Base-by-base conservation (phyloP, 2,797 vertebrate species). In the Rhinella marina region DNA sequence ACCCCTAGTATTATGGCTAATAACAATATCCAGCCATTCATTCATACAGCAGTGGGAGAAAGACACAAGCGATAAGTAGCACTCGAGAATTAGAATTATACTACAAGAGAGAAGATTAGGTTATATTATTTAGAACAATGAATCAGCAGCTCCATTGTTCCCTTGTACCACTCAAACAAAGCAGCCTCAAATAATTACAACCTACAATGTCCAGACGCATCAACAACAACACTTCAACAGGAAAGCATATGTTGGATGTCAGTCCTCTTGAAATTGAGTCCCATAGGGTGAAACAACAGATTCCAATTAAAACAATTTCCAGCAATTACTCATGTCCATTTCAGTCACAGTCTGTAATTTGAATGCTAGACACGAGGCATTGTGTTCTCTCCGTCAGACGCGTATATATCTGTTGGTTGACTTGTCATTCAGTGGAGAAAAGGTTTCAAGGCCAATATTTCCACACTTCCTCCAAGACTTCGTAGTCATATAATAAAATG, bases 101-200 rank as follows among this genome's bases (percentile, higher is more conserved):
- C 83, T 85, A 85, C 83, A 85, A 85, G 70, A 61, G 83, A 85
- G 72, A 85, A 85, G 72, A 85, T 85, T 85, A 76, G 70, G 70
- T 85, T 85, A 85, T 76, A 85, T 85, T 85, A 85, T 85, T 85
- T n/a, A 41, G 83, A 85, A 85, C 83, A 85, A 77, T 85, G 83
- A 85, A 85, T 85, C 83, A 85, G 83, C 72, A 16, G 57, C 83
- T 61, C n/a, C 23, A 85, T 85, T 85, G 76, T 86, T 86, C 79
- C 19, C 61, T 59, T 52, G 50, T 77, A 29, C 54, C 76, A 56
- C 48, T 78, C 59, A n/a, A 66, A 86, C 75, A 86, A 86, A 86
- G 62, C 83, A 61, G 72, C 76, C 52, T 61, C 84, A 79, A 86
- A 86, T 79, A 86, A 86, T 79, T 86, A 79, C 84, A 86, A 86